Percentiles rank a stretch among this genome's conserved stretches.
These are phyloP conservation scores for Sebastes steindachneri DNA, from an alignment of 2,797 vertebrate genomes.

Conservation along the genomic window DNA sequence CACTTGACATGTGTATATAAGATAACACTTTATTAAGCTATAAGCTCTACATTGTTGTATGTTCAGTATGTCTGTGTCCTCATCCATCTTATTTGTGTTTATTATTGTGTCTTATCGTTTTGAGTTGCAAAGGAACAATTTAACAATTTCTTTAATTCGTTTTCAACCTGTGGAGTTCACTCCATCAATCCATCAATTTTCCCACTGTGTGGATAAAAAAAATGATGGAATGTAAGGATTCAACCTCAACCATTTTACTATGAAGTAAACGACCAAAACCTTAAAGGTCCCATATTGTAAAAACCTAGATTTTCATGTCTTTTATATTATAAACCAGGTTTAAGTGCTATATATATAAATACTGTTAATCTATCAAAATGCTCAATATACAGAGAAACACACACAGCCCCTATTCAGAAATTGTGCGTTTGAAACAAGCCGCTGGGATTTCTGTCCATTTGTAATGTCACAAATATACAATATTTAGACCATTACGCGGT, in stretches of 20 bases:
- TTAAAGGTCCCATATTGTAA: no score
- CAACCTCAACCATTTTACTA: no score
- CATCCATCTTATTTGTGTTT: constrained; percentile 10
- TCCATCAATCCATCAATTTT: background rate
- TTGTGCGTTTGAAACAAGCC: no score
- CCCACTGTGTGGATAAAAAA: background rate
- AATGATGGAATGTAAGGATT: background rate
- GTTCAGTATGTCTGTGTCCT: background rate
- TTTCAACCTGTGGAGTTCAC: background rate
- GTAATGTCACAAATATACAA: no score
- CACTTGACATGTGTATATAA: constrained; percentile 24
- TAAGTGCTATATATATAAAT: no score
- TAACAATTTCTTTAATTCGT: background rate
- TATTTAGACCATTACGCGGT: no score
- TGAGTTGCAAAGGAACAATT: background rate
- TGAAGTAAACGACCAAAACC: background rate
- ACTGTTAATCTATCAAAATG: no score
- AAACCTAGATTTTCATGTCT: no score
- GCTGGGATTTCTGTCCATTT: no score
- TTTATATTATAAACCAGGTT: no score
- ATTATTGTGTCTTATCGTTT: background rate
- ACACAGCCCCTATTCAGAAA: no score
- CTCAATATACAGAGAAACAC: no score
- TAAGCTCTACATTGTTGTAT: constrained; percentile 8
- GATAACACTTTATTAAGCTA: constrained; percentile 26